Percentiles rank a stretch among this genome's conserved stretches.
These are phyloP conservation scores for Harpegnathos saltator DNA, from an alignment of 1,140 invertebrate genomes.

Conservation along the genomic window DNA sequence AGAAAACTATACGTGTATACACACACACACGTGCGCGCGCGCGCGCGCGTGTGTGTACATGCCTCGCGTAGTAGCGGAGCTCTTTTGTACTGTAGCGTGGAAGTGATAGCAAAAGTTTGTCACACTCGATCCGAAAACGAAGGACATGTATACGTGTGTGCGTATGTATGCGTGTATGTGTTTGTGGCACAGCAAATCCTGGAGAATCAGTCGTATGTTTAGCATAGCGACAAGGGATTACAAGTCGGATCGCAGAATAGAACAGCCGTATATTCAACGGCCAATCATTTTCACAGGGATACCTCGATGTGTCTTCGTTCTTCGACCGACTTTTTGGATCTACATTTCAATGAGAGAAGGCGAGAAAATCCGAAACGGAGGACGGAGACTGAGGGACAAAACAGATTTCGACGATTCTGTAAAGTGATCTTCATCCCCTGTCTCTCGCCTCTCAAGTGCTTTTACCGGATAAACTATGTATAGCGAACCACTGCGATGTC, in stretches of 20 bases:
- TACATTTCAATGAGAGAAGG: conserved; percentile 13
- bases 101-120: conserved; percentile 55
- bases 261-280: too few species aligned
- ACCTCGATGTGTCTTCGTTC: conserved; percentile 30
- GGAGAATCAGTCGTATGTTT: conserved; percentile 30
- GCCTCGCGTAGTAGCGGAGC: conserved; percentile 50
- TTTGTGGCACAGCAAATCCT: conserved; percentile 9
- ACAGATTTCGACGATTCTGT: not conserved
- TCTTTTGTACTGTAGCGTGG: conserved; percentile 72
- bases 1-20: too few species aligned
- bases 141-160: not conserved
- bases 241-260: not conserved
- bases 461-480: too few species aligned
- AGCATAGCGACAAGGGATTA: not conserved
- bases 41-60: too few species aligned
- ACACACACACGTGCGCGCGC: too few species aligned
- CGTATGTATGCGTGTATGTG: too few species aligned
- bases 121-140: conserved; percentile 6
- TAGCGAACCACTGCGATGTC: too few species aligned
- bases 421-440: not conserved
- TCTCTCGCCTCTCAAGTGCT: not conserved
- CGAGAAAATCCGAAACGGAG: not conserved
- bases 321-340: not conserved
- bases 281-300: not conserved
- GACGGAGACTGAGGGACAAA: too few species aligned